These are phyloP conservation scores for Drosophila heteroneura DNA, from an alignment of 2,888 invertebrate genomes.

Conservation along the genomic window DNA sequence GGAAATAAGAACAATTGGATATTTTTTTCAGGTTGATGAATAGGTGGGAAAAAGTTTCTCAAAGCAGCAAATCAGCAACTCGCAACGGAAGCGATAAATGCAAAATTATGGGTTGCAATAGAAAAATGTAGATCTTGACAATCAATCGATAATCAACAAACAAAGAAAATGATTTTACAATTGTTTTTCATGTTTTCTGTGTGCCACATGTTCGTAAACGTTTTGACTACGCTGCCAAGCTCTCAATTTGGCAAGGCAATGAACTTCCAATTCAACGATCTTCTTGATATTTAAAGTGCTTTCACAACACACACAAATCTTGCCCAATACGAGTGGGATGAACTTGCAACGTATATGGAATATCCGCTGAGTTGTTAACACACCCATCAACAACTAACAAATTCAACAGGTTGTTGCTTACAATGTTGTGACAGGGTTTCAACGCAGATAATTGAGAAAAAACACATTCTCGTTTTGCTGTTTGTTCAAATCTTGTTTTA, in stretches of 20 bases:
- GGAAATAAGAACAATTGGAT: slow-evolving; percentile 61
- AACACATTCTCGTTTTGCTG: slow-evolving; percentile 6
- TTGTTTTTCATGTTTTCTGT: neutral
- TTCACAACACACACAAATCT: neutral
- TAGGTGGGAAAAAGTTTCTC: slow-evolving; percentile 2
- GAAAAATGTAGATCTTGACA: neutral
- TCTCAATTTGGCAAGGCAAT: slow-evolving; percentile 17
- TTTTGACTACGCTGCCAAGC: neutral
- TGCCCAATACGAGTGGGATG: slow-evolving; percentile 4
- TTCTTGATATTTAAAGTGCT: neutral
- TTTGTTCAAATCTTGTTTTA: slow-evolving; percentile 42
- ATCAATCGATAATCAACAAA: neutral
- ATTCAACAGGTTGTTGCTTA: slow-evolving; percentile 17
- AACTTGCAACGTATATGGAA: slow-evolving; percentile 11
- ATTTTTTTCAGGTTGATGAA: slow-evolving; percentile 3
- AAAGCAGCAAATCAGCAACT: slow-evolving; percentile 32
- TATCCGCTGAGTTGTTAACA: slow-evolving; percentile 20
- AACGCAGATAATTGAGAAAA: neutral
- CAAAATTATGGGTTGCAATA: slow-evolving; percentile 13
- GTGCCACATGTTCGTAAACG: neutral
- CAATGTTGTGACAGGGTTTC: slow-evolving; percentile 1
- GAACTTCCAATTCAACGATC: slow-evolving; percentile 21
- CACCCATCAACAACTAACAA: slow-evolving; percentile 9
- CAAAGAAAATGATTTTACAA: neutral
- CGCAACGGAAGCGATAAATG: slow-evolving; percentile 48